Evolutionary conservation across 1,140 invertebrate species (phyloP), one percentile per base, ranked within the genome.

Genomic region (Drosophila rufa): DNA sequence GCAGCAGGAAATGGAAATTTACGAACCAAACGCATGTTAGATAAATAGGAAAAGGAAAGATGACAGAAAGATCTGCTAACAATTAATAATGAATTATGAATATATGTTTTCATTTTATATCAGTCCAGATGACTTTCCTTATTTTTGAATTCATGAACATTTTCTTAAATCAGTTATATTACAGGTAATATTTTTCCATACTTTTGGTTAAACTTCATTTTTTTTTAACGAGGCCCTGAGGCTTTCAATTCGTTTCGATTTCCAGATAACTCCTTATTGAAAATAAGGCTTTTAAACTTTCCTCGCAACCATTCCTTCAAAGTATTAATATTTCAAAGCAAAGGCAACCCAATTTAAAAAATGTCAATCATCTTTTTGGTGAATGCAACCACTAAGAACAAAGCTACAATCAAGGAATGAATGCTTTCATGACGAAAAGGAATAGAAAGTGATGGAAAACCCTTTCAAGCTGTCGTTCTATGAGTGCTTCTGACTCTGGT

Each of bases 401-500:
- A 68, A 47, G 17, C 42, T 40, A 36, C 15, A 57, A 50, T 69
- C n/a, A 17, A 9, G 4, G 27, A 42, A 45, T 36, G 27, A 73
- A 73, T 19, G 30, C 22, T 14, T 67, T 68, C 22, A 25, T 70
- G 40, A 40, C 58, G 38, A 25, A 60, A 70, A 38, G 70, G 38
- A 73, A 74, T 51, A 19, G 40, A 43, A 56, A 70, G 50, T 74
- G 36, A 42, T 9, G 48, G 46, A 55, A 46, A 64, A 79, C 38
- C 58, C 65, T 53, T 73, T 76, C 53, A 80, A 89, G 56, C 58
- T 83, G 80, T 80, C 84, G 46, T 57, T 66, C 71, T 55, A 42
- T 19, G 50, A 64, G 70, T 68, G 65, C 61, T 67, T 46, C 66
- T 83, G 80, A 43, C 58, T 25, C 36, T 22, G 15, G 51, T 36